These are phyloP conservation scores for Pegea sp. DNA, from an alignment of 23 tunicate species.

Conservation along the genomic window DNA sequence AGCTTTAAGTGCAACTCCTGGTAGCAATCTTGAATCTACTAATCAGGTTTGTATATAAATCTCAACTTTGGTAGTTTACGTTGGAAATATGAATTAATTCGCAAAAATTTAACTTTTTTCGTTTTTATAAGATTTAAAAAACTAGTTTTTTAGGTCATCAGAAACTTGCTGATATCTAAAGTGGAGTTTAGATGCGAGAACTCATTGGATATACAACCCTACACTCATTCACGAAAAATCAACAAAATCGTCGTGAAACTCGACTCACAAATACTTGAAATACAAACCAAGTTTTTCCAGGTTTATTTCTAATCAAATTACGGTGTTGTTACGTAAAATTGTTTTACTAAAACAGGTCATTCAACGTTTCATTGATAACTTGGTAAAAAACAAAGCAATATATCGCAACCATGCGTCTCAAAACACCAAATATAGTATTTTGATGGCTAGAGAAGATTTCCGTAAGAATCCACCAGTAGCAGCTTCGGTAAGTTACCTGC, in stretches of 20 bases:
- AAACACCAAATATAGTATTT: constrained; percentile 41
- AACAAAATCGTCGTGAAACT: constrained; percentile 81
- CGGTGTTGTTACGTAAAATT: too few species aligned
- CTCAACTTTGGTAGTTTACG: too few species aligned
- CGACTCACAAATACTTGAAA: constrained; percentile 14
- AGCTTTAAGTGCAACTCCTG: constrained; percentile 88
- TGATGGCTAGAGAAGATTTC: constrained; percentile 63
- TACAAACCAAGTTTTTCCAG: constrained; percentile 26
- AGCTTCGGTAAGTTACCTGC: constrained; percentile 54
- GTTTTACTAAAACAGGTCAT: constrained; percentile 86
- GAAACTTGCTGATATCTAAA: constrained; percentile 44
- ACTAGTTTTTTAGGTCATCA: constrained; percentile 24
- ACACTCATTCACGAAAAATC: constrained; percentile 36
- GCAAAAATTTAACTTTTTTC: too few species aligned
- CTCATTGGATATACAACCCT: constrained; percentile 46
- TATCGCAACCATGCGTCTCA: constrained; percentile 18
- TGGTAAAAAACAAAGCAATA: constrained; percentile 26
- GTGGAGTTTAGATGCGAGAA: constrained; percentile 67
- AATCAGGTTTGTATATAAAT: constrained; percentile 56
- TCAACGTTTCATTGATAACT: constrained; percentile 20
- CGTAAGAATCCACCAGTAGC: constrained; percentile 51
- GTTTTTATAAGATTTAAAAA: too few species aligned
- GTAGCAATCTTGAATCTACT: constrained; percentile 45
- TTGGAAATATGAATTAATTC: too few species aligned
- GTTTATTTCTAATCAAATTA: constrained; percentile 12